Base-by-base conservation (phyloP, 37 sponge, comb jelly and placozoan genomes). In the Ephydatia muelleri region DNA sequence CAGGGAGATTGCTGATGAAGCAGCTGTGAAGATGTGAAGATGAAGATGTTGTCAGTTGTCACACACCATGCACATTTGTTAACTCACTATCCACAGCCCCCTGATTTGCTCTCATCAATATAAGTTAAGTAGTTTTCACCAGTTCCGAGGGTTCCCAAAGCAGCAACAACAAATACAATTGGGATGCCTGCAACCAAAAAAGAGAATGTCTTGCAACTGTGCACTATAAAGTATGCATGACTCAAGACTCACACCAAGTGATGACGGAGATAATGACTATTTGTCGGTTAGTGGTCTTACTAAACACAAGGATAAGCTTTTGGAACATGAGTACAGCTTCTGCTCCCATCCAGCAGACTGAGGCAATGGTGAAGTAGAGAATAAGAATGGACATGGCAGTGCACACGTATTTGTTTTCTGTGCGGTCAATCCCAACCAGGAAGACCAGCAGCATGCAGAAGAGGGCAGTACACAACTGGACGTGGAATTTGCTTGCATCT, bases 291-390 rank as follows among this genome's bases (percentile, higher is more conserved):
- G 69, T 83, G 49, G 70, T 75, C 22, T 35, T 49, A 30, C 72
- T 75, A 70, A 90, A 90, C 8, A 90, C 82, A 81, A 90, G 66
- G 81, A 90, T 74, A 33, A 90, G 81, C 38, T 73, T 79, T 38
- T 84, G 70, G 48, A 80, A 80, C 79, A 90, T 82, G 32, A 85
- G 75, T 43, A 90, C 72, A 70, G 91, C 88, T 49, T 83, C 88
- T 35, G 84, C 84, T 57, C 90, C 90, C 90, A 89, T 89, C 86
- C 86, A 85, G 47, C 57, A 75, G 65, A 89, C 57, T 74, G 88
- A 75, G 43, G 83, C 82, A 33, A 83, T 72, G 14, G 78, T 77
- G 38, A 82, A 81, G 72, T 91, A 87, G 13, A 78, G 84, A 34
- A 91, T 76, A 33, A 91, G 65, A 12, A 82, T 11, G 9, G 86